phyloP scores from a whole-genome alignment of 2,113 vertebrate genomes.

The Actenoides hombroni region DNA sequence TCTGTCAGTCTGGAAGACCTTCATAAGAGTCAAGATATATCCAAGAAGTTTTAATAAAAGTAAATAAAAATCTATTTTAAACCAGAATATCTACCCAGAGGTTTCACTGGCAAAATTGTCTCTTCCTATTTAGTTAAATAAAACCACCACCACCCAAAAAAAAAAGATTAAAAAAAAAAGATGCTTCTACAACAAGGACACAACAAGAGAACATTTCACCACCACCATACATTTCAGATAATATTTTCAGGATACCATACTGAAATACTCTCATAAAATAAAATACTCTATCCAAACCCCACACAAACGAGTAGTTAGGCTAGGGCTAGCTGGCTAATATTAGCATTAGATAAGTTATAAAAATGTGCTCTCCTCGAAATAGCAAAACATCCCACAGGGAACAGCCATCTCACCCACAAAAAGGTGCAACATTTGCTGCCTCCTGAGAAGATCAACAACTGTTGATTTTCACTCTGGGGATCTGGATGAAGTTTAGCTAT shows the following conservation, averaged over 20 bases:
- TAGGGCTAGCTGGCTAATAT: neutral
- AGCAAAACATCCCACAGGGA: neutral
- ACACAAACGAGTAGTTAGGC: neutral
- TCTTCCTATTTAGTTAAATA: neutral
- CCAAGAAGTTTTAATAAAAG: neutral
- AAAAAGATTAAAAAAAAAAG: neutral
- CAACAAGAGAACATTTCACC: neutral
- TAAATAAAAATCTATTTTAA: neutral
- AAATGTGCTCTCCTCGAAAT: neutral
- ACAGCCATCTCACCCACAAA: neutral
- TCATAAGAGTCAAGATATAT: neutral
- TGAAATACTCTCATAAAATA: neutral
- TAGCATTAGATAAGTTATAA: neutral
- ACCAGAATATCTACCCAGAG: neutral
- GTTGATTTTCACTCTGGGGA: neutral
- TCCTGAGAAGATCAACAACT: neutral
- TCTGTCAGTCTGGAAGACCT: neutral
- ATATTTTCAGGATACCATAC: neutral
- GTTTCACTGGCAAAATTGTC: neutral
- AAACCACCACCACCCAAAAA: neutral
- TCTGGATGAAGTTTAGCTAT: neutral
- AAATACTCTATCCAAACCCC: neutral
- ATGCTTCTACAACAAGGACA: neutral
- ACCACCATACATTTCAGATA: neutral
- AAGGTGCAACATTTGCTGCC: neutral